phyloP scores from a whole-genome alignment of 2,888 invertebrate species.

The Chaetoderma sp. region DNA sequence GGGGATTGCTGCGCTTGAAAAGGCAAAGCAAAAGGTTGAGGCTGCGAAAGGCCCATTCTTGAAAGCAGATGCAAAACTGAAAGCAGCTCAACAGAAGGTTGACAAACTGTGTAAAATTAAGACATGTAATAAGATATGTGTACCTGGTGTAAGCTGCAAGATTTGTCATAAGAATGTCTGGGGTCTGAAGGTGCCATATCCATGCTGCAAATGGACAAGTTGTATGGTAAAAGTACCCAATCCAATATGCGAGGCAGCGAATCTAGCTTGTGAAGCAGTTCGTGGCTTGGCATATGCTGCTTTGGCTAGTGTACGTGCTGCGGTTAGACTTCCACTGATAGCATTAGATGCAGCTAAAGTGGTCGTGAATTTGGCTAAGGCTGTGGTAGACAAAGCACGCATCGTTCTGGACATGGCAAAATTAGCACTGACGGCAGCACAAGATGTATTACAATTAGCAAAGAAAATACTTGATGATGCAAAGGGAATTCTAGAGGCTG shows the following conservation, averaged over 20 bases:
- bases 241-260: conserved; percentile 1
- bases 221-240: conserved; percentile 11
- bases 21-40: not conserved
- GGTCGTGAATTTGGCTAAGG: not conserved
- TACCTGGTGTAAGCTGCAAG: conserved; percentile 7
- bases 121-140: conserved; percentile 5
- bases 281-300: not conserved
- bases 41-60: not conserved
- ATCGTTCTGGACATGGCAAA: conserved; percentile 2
- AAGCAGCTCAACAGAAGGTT: conserved; percentile 8
- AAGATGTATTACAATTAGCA: not conserved
- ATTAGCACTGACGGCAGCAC: not conserved
- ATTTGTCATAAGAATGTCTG: not conserved
- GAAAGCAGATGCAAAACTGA: conserved; percentile 1
- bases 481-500: not conserved
- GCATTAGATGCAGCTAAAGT: conserved; percentile 2
- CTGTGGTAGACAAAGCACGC: conserved; percentile 1
- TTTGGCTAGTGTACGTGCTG: not conserved
- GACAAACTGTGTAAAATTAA: conserved; percentile 4
- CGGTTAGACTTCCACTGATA: not conserved
- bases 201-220: not conserved
- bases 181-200: not conserved
- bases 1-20: not conserved
- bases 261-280: not conserved
- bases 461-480: not conserved